Evolutionary conservation across 2,797 vertebrate genomes (phyloP), one percentile per base, ranked within the genome.

Genomic region (Eremophila alpestris): DNA sequence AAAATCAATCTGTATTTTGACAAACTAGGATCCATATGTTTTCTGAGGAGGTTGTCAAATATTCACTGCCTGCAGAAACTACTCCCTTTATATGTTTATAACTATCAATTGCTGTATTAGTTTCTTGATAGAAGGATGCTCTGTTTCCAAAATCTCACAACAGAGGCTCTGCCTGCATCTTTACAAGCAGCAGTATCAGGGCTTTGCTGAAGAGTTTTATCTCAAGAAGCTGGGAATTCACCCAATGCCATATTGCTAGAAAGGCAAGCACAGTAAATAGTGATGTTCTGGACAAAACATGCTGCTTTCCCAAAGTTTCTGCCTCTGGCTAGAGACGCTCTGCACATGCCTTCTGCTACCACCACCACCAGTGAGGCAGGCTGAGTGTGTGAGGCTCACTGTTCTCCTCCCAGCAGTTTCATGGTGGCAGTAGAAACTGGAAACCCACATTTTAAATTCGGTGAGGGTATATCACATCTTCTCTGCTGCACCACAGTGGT

Each of bases 321-420:
- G 18, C 16, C 32, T 30, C 24, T 55, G 7, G 3, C 17, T 32
- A 9, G 7, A 41, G 46, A 19, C 8, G 11, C 7, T 83, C 38
- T 80, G 20, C 26, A 56, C 1, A 7, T 54, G 40, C 23, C 10
- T 2, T 45, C 34, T 17, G 32, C 36, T 22, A 17, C 38, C 18
- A 73, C 21, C 23, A 74, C 9, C 11, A 8, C 4, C 17, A n/a
- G 29, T 0, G 0, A 32, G 20, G 22, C 16, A 59, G 22, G 16
- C 11, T 27, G n/a, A 70, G 11, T 0, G 0, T 3, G 7, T 20
- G 19, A 32, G 26, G 7, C 27, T 67, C 2, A 0, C 29, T 67
- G 18, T 5, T 7, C 5, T 77, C 17, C 27, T 46, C 1, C 0
- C 16, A 65, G 64, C 20, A 26, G 21, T 41, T 88, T 70, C 0